Evolutionary conservation across 2,888 invertebrate genomes (phyloP).

Genomic region (Litoditis marina): DNA sequence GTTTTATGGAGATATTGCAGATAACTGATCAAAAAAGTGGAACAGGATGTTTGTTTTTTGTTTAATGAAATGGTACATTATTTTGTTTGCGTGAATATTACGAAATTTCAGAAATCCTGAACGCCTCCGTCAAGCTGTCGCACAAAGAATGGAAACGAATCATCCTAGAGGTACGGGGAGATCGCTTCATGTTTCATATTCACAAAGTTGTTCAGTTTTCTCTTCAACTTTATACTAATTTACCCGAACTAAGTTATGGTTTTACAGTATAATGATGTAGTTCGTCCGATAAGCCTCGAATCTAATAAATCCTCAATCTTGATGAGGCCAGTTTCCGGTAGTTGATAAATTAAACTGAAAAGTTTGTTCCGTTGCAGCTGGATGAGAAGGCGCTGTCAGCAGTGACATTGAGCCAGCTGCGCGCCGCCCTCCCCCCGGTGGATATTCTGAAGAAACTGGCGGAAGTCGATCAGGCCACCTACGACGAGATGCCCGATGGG

Average conservation of each 20-base stretch:
- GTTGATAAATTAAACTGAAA: too few relatives aligned
- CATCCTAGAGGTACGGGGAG: constrained; percentile 68
- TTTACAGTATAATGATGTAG: too few relatives aligned
- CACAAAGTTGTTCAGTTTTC: not conserved
- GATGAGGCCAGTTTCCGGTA: too few relatives aligned
- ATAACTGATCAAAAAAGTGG: too few relatives aligned
- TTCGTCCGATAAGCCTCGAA: too few relatives aligned
- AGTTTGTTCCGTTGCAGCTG: not conserved
- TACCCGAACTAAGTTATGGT: too few relatives aligned
- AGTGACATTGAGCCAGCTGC: constrained; percentile 83
- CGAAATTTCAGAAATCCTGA: constrained; percentile 65
- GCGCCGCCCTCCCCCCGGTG: constrained; percentile 84
- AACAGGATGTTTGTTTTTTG: too few relatives aligned
- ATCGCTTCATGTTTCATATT: not conserved
- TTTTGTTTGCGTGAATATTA: too few relatives aligned
- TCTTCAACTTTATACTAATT: too few relatives aligned
- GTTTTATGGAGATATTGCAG: too few relatives aligned
- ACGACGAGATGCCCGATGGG: constrained; percentile 73
- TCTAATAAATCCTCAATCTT: too few relatives aligned
- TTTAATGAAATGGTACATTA: too few relatives aligned
- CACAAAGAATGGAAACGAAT: constrained; percentile 70
- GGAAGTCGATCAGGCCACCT: constrained; percentile 26
- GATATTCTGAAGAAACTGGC: constrained; percentile 83
- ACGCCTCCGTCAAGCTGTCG: constrained; percentile 66
- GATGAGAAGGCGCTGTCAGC: constrained; percentile 69